phyloP scores from a whole-genome alignment of 2,797 vertebrate species.

The Amniataba percoides region DNA sequence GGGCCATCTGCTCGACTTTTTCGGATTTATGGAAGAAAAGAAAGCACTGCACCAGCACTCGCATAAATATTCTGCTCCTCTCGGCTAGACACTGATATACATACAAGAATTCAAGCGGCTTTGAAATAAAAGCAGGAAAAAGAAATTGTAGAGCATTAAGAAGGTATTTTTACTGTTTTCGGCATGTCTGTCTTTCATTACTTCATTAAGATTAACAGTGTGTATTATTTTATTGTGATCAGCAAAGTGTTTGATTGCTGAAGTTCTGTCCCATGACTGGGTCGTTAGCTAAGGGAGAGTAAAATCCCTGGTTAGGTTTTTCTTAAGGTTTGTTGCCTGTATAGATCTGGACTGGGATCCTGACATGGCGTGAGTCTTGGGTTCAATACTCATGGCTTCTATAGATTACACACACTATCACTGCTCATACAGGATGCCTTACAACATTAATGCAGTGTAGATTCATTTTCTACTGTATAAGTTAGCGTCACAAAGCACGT shows the following conservation, averaged over 20 bases:
- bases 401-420: background rate
- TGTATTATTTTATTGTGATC: background rate
- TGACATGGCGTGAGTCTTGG: background rate
- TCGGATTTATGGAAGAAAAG: constrained; percentile 40
- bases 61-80: constrained; percentile 33
- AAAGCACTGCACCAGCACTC: constrained; percentile 6
- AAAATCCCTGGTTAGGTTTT: background rate
- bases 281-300: background rate
- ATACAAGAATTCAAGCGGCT: constrained; percentile 13
- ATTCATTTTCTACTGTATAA: background rate
- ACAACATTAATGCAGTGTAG: background rate
- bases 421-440: background rate
- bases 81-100: constrained; percentile 13
- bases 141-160: background rate
- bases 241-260: background rate
- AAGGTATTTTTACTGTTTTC: background rate
- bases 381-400: constrained; percentile 13
- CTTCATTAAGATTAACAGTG: background rate
- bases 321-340: background rate
- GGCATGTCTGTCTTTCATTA: background rate
- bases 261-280: background rate
- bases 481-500: background rate
- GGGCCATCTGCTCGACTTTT: constrained; percentile 45
- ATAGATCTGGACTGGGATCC: background rate
- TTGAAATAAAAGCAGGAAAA: constrained; percentile 21